Conservation (phyloP, 2,797 vertebrate genomes). For the Pipistrellus kuhlii region DNA sequence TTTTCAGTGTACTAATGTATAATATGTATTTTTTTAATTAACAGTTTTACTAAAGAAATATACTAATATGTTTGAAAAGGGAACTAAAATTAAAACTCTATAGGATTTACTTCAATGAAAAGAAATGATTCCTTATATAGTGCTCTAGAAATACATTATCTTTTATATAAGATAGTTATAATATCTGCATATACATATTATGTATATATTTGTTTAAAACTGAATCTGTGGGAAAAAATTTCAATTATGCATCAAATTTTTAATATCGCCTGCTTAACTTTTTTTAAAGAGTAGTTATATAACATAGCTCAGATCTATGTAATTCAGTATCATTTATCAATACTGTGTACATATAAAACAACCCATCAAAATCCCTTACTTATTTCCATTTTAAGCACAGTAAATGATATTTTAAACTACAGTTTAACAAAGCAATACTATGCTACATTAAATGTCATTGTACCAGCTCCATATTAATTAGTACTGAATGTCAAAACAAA, state of each 20-base stretch:
- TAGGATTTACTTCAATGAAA: neutral
- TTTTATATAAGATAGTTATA: neutral
- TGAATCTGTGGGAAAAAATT: neutral
- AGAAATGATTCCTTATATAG: neutral
- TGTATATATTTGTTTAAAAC: conserved; percentile 3
- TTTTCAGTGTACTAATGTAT: conserved; percentile 26
- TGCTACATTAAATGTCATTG: neutral
- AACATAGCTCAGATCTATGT: neutral
- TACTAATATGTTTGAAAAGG: neutral
- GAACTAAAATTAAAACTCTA: conserved; percentile 43
- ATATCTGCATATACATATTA: neutral
- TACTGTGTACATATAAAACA: conserved; percentile 16
- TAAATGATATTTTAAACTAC: conserved; percentile 38
- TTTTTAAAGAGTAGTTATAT: neutral
- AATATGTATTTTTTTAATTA: neutral
- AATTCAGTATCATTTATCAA: neutral
- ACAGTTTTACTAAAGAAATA: conserved; percentile 51
- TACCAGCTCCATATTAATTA: neutral
- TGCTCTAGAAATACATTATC: neutral
- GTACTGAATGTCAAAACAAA: conserved; percentile 16
- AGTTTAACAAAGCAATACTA: neutral
- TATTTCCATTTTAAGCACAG: conserved; percentile 52
- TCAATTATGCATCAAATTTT: neutral
- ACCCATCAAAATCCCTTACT: conserved; percentile 17
- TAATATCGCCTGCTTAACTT: neutral